Conservation (phyloP, 2,797 vertebrate genomes). For the Gambelia wislizenii region DNA sequence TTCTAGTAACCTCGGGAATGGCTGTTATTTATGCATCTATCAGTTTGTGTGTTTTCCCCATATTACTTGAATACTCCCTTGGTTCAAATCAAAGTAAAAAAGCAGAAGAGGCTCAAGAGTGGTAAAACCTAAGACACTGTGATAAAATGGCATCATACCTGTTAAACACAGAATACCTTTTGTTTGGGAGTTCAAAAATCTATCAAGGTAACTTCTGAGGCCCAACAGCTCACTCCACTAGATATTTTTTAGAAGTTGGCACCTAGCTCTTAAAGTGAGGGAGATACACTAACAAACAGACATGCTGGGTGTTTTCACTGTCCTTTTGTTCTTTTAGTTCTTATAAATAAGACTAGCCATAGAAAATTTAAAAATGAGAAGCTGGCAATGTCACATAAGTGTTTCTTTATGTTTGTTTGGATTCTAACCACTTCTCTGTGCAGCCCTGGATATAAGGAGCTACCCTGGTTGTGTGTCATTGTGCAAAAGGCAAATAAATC, state of each 20-base stretch:
- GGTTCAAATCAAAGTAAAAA: slow-evolving; percentile 6
- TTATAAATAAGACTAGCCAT: slow-evolving; percentile 58
- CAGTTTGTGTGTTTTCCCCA: background rate
- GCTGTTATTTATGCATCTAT: background rate
- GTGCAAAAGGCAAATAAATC: slow-evolving; percentile 81
- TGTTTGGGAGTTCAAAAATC: slow-evolving; percentile 39
- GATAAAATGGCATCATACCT: slow-evolving; percentile 43
- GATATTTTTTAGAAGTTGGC: background rate
- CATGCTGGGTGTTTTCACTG: slow-evolving; percentile 13
- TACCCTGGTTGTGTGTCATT: slow-evolving; percentile 69
- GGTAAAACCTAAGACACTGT: slow-evolving; percentile 54
- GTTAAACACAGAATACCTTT: slow-evolving; percentile 60
- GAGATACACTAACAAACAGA: background rate
- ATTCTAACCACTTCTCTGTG: slow-evolving; percentile 64
- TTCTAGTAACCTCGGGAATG: background rate
- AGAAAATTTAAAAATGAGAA: slow-evolving; percentile 60
- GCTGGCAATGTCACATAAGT: slow-evolving; percentile 63
- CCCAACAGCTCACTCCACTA: slow-evolving; percentile 41
- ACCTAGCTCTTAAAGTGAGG: background rate
- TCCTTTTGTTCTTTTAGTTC: slow-evolving; percentile 64
- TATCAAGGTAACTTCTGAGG: slow-evolving; percentile 29
- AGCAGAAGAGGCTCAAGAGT: slow-evolving; percentile 46
- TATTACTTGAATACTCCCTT: background rate
- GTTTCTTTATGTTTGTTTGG: slow-evolving; percentile 34
- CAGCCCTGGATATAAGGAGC: slow-evolving; percentile 73